Conservation (phyloP, 2,888 invertebrate species). For the Pachymerium ferrugineum region DNA sequence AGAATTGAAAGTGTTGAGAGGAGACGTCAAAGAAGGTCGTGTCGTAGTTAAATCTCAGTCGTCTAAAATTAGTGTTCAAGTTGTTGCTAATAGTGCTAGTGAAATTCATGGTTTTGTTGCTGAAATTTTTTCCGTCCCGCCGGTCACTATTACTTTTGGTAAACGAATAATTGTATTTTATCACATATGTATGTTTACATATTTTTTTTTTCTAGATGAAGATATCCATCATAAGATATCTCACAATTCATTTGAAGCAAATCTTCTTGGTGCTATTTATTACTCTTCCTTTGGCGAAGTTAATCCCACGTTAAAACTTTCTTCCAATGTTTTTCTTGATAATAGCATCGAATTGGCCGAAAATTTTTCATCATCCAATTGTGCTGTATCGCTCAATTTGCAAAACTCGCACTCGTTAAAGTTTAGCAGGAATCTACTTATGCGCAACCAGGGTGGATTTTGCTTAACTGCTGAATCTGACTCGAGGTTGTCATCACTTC, state of each 20-base stretch:
- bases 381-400: slow-evolving; percentile 79
- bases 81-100: slow-evolving; percentile 92
- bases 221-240: not conserved
- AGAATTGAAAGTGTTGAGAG: not conserved
- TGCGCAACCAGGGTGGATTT: not conserved
- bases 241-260: not conserved
- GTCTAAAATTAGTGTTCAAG: slow-evolving; percentile 65
- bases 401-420: slow-evolving; percentile 59
- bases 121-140: slow-evolving; percentile 87
- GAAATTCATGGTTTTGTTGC: slow-evolving; percentile 94
- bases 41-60: slow-evolving; percentile 47
- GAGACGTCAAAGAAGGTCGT: not conserved
- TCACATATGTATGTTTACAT: not conserved
- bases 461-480: not conserved
- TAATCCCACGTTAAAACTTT: slow-evolving; percentile 80
- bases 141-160: not conserved
- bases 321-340: slow-evolving; percentile 73
- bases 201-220: not conserved
- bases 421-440: not conserved
- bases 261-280: slow-evolving; percentile 66
- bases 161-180: not conserved
- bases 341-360: slow-evolving; percentile 89
- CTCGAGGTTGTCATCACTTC: slow-evolving; percentile 50
- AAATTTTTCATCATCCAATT: slow-evolving; percentile 83
- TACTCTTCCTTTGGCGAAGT: slow-evolving; percentile 92